A percentile compares a stretch with the other conserved stretches of the same genome.
Conservation (phyloP, 2,888 invertebrate species). For the Pyralis farinalis region DNA sequence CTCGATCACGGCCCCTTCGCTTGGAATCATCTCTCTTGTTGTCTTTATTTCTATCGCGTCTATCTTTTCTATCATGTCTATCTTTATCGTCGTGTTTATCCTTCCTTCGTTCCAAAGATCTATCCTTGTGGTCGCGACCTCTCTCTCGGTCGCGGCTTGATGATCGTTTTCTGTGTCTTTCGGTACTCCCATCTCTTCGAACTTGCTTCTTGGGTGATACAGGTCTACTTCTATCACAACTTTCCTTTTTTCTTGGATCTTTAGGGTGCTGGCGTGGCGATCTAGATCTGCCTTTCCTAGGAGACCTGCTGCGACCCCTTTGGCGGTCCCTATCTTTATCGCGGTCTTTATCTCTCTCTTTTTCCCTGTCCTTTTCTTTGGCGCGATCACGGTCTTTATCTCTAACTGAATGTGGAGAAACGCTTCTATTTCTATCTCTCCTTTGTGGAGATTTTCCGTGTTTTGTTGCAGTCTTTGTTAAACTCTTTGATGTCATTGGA, state of each 20-base stretch:
- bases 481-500: constrained; percentile 66
- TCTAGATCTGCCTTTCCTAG: constrained; percentile 67
- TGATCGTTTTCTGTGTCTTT: constrained; percentile 65
- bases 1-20: constrained; percentile 70
- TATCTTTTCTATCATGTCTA: constrained; percentile 84
- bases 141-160: constrained; percentile 74
- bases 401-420: constrained; percentile 59
- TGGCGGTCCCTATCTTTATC: constrained; percentile 77
- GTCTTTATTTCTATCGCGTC: constrained; percentile 83
- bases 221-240: constrained; percentile 71
- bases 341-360: constrained; percentile 69
- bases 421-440: constrained; percentile 65
- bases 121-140: constrained; percentile 74
- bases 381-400: constrained; percentile 72
- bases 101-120: constrained; percentile 71
- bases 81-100: constrained; percentile 80
- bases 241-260: constrained; percentile 67
- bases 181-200: constrained; percentile 60
- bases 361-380: constrained; percentile 64
- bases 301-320: constrained; percentile 71
- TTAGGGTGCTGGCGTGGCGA: constrained; percentile 70
- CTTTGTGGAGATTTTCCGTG: constrained; percentile 70
- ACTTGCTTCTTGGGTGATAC: constrained; percentile 72
- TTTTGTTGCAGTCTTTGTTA: constrained; percentile 56
- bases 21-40: constrained; percentile 75